Percentiles rank a stretch among this genome's conserved stretches.
Evolutionary conservation across 1,140 invertebrate genomes (phyloP).

Genomic region (Brachionus plicatilis): DNA sequence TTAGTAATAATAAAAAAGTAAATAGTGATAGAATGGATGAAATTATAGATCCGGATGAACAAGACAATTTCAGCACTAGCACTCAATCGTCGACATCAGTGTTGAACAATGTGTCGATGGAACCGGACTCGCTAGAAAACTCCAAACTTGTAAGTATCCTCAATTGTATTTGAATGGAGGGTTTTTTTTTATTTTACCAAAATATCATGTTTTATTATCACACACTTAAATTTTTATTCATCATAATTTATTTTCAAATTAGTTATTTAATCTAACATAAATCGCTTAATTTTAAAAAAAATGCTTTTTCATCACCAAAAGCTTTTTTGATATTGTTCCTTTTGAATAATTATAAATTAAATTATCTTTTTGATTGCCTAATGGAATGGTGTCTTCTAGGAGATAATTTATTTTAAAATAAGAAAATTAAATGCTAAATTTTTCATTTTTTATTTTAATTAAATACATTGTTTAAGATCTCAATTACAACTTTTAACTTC

Average conservation of each 20-base stretch:
- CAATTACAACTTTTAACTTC: too few relatives aligned
- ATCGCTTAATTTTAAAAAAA: background rate
- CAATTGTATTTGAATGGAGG: background rate
- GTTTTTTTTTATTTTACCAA: background rate
- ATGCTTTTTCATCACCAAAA: background rate
- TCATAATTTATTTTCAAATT: background rate
- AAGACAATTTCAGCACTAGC: constrained; percentile 10
- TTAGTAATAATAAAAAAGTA: background rate
- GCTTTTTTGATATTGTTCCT: background rate
- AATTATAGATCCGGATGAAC: background rate
- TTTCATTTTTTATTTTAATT: too few relatives aligned
- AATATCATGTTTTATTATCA: background rate
- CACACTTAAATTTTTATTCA: background rate
- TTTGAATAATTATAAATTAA: background rate
- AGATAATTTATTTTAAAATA: background rate
- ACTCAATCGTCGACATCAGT: background rate
- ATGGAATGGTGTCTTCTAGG: background rate
- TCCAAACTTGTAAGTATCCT: background rate
- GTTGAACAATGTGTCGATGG: background rate
- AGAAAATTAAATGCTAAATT: too few relatives aligned
- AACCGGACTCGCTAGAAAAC: background rate
- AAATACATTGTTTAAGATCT: too few relatives aligned
- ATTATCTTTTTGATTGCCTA: background rate
- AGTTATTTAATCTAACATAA: background rate
- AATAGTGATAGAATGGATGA: constrained; percentile 1